These are phyloP conservation scores for Lissonota sp. DNA, from an alignment of 2,888 invertebrate genomes.

Conservation along the genomic window DNA sequence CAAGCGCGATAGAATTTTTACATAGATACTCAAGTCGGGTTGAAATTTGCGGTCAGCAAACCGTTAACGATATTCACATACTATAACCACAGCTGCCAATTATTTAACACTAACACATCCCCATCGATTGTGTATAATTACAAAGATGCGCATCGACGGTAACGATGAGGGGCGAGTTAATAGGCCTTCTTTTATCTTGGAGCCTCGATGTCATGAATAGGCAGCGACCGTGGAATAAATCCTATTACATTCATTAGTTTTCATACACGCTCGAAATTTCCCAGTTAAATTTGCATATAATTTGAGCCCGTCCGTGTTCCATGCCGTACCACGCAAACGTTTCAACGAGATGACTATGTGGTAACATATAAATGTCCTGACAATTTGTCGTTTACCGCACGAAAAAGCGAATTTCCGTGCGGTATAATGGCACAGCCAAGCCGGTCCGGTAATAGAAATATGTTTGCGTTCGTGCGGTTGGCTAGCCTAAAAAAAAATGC, in stretches of 20 bases:
- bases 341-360: conserved; percentile 15
- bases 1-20: too few species aligned
- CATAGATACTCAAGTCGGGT: too few species aligned
- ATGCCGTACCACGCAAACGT: background rate
- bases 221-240: background rate
- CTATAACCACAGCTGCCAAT: too few species aligned
- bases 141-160: background rate
- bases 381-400: conserved; percentile 56
- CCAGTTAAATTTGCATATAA: conserved; percentile 1
- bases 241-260: conserved; percentile 16
- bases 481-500: conserved; percentile 53
- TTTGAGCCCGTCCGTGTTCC: background rate
- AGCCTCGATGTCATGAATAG: too few species aligned
- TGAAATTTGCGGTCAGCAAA: too few species aligned
- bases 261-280: conserved; percentile 3
- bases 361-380: conserved; percentile 22
- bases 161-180: background rate
- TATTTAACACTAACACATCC: too few species aligned
- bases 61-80: too few species aligned
- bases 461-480: conserved; percentile 45
- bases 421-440: conserved; percentile 45
- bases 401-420: conserved; percentile 13
- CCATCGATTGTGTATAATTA: too few species aligned
- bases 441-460: conserved; percentile 53
- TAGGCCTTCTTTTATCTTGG: too few species aligned